Conservation (phyloP, 2,113 vertebrate genomes). For the Macroglossus sobrinus region DNA sequence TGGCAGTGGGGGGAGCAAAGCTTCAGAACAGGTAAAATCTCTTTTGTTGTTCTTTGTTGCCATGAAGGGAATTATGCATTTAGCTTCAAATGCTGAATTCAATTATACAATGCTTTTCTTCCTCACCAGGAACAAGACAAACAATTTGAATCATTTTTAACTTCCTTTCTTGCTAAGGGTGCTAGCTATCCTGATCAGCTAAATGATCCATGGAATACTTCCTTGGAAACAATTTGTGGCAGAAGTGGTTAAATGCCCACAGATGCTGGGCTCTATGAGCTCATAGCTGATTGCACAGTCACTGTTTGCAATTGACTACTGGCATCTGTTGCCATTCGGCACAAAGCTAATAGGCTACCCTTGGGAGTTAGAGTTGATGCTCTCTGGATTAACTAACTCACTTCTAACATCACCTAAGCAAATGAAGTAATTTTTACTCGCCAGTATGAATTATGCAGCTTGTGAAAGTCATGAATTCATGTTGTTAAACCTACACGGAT, state of each 20-base stretch:
- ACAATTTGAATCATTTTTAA: neutral
- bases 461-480: neutral
- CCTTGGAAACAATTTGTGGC: neutral
- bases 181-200: neutral
- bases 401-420: constrained; percentile 11
- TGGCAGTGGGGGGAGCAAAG: neutral
- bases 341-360: neutral
- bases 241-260: neutral
- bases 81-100: neutral
- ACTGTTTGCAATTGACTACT: neutral
- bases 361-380: neutral
- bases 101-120: neutral
- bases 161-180: neutral
- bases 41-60: constrained; percentile 9
- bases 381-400: constrained; percentile 11
- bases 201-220: neutral
- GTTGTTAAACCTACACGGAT: neutral
- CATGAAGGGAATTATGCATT: neutral
- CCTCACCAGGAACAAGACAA: neutral
- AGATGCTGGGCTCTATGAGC: constrained; percentile 2
- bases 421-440: constrained; percentile 45
- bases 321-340: neutral
- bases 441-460: neutral
- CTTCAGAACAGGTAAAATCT: neutral
- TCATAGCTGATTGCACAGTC: neutral